Evolutionary conservation across 30 jellyfish, hydroid and myxozoan species (phyloP).

Genomic region (Clytia hemisphaerica): DNA sequence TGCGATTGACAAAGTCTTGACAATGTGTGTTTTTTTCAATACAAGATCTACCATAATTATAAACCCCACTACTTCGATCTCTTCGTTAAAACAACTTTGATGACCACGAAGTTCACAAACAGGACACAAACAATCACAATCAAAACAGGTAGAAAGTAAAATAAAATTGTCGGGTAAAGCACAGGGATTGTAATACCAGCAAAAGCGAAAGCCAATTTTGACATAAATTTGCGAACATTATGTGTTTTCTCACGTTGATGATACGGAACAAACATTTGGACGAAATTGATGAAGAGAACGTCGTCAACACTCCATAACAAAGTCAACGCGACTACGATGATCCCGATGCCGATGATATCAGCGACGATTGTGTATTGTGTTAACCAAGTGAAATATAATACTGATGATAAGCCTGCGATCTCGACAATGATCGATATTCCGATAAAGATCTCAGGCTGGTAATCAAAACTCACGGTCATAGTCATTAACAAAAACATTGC

Average conservation of each 20-base stretch:
- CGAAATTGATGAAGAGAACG: conserved; percentile 9
- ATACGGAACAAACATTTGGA: conserved; percentile 5
- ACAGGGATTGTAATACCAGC: conserved; percentile 29
- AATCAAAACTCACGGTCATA: conserved; percentile 1
- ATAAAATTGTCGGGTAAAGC: too few relatives aligned
- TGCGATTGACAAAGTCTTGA: too few relatives aligned
- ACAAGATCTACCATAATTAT: too few relatives aligned
- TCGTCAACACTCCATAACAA: conserved; percentile 25
- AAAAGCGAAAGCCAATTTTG: conserved; percentile 14
- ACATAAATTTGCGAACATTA: background rate
- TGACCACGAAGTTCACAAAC: too few relatives aligned
- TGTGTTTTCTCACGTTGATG: conserved; percentile 8
- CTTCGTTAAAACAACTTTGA: too few relatives aligned
- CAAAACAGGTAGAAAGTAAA: too few relatives aligned
- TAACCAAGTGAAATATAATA: background rate
- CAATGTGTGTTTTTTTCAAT: too few relatives aligned
- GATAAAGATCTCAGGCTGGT: conserved; percentile 4
- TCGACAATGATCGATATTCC: background rate
- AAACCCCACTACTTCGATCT: too few relatives aligned
- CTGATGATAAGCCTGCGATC: background rate
- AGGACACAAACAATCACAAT: too few relatives aligned
- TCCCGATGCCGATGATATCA: background rate
- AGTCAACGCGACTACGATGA: conserved; percentile 14
- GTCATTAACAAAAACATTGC: conserved; percentile 20
- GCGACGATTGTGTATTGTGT: background rate